Evolutionary conservation across 2,888 invertebrate genomes (phyloP), one percentile per base, ranked within the genome.

Genomic region (Dryobota labecula): DNA sequence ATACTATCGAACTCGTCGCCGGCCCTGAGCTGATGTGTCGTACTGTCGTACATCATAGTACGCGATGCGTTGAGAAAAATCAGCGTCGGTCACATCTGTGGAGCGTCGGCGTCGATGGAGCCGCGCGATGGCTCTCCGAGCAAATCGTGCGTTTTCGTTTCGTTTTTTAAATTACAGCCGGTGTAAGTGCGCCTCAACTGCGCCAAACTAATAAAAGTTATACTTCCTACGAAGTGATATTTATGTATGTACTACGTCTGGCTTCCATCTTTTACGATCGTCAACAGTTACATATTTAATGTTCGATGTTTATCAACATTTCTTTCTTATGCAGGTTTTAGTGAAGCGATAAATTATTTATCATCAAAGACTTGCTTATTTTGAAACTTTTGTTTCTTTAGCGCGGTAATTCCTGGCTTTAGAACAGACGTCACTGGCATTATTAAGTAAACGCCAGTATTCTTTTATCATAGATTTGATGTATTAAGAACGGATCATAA

Each of bases 211-310:
- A 93, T 94, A 93, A 94, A 93, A 92, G 87, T 90, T 90, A 88
- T 90, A 90, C 89, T 93, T 94, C 94, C 92, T 90, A 93, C 91
- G 92, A 94, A 93, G 92, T 94, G 92, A 94, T 95, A 94, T 94
- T 93, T 92, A 91, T 90, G 91, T 91, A 90, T 90, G 90, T 90
- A 91, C 88, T 90, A 90, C 89, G 95, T 93, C 95, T 95, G 95
- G 94, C 92, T 92, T 94, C 92, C 90, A 92, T 94, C 91, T 92
- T 92, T 96, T 95, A 96, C 89, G 95, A 95, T 95, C 93, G 92
- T 93, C 95, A 94, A 95, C 95, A 95, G 96, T 96, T 95, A 95
- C 95, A 95, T 95, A 95, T 95, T 95, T 95, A 94, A 95, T 95
- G 94, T 94, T 94, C 94, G 93, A 94, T 95, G 96, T 96, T 95